Evolutionary conservation across 2,797 vertebrate genomes (phyloP), one percentile per base, ranked within the genome.

Genomic region (Poeciliopsis paucimaculata): DNA sequence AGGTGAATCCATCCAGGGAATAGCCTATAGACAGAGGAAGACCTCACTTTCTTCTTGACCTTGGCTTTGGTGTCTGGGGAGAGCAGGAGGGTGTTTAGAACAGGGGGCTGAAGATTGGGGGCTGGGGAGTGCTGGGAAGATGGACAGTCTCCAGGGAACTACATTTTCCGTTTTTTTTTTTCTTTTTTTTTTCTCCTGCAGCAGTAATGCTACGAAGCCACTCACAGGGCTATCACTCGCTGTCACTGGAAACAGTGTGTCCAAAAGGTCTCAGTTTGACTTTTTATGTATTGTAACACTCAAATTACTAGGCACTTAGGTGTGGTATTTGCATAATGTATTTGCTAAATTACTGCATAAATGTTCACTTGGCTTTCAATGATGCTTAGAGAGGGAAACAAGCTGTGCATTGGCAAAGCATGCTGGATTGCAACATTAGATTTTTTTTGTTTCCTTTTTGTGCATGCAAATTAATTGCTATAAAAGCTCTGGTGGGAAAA

Each of bases 31-130:
- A 92, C 86, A 87, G 86, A 83, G 82, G 79, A 87, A 88, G 88
- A 87, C 88, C 84, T 86, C 79, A 84, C 85, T 94, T 93, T 94
- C 82, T 91, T 87, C 90, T 87, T 95, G 94, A 96, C 95, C 95
- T 96, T 95, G 94, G 86, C 81, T 92, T 91, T 88, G 90, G 86
- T 74, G 77, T 89, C 88, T 84, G 73, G 87, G 85, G 91, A 84
- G 55, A 62, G 78, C 81, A 82, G 90, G 87, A 88, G 76, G 79
- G 78, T 91, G 89, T 94, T 92, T 87, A 86, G 87, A 84, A 83
- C 75, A 85, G 81, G 81, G 88, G 89, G 89, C 84, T 83, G 77
- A 85, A 83, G 81, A 88, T 78, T 72, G 82, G 78, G 81, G 28
- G n/a, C 2, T 0, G 26, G 2, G 26, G 10, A 10, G 53, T 87